Evolutionary conservation across 2,888 invertebrate genomes (phyloP).

Genomic region (Melangyna quadrimaculata): DNA sequence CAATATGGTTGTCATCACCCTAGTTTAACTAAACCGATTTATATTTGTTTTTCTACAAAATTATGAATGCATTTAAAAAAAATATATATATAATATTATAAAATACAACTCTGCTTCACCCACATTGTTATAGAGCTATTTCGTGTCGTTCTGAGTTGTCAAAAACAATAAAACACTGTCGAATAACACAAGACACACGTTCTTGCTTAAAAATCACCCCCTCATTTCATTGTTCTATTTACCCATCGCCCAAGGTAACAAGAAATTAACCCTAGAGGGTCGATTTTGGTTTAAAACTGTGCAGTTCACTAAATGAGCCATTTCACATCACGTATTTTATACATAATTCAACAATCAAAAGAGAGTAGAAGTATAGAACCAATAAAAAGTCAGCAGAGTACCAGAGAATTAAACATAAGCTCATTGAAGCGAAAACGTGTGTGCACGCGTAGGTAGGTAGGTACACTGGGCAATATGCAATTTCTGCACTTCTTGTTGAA

Average conservation of each 20-base stretch:
- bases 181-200: slow-evolving; percentile 19
- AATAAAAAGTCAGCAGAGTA: slow-evolving; percentile 4
- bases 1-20: no score
- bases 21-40: no score
- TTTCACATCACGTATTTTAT: slow-evolving; percentile 41
- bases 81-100: no score
- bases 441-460: not conserved
- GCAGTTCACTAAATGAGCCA: slow-evolving; percentile 67
- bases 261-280: slow-evolving; percentile 18
- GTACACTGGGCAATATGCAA: not conserved
- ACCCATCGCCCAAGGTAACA: slow-evolving; percentile 49
- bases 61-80: no score
- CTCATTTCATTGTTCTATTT: slow-evolving; percentile 47
- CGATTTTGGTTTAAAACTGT: slow-evolving; percentile 44
- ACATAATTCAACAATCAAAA: not conserved
- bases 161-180: slow-evolving; percentile 36
- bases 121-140: not conserved
- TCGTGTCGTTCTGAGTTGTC: slow-evolving; percentile 1
- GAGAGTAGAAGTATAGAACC: slow-evolving; percentile 13
- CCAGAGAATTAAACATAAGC: not conserved
- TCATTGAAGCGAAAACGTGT: slow-evolving; percentile 49
- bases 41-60: no score
- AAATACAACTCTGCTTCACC: not conserved
- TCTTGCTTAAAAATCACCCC: slow-evolving; percentile 16
- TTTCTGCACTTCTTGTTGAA: slow-evolving; percentile 10